Evolutionary conservation across 2,888 invertebrate genomes (phyloP), one percentile per base, ranked within the genome.

Genomic region (Rhingia rostrata): DNA sequence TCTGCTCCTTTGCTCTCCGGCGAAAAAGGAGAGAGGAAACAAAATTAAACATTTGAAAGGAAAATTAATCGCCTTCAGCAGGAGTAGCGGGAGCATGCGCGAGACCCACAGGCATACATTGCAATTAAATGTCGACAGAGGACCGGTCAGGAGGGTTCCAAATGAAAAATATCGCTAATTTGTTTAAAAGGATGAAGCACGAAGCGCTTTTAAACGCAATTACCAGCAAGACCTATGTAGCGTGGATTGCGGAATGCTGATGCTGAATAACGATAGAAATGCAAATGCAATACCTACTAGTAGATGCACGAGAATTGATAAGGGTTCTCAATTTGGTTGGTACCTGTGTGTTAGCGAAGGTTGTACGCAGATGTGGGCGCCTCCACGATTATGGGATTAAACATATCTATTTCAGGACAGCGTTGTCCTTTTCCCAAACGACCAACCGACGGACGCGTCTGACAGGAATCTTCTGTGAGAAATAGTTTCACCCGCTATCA

Each of bases 351-450:
- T 6, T 9, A 9, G 9, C n/a, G 12, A 33, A 30, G n/a, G 49
- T 56, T 49, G 12, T 41, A 10, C 47, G 51, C 82, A 83, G 83
- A 83, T 79, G 83, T 56, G 63, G 83, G 51, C 61, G 58, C 83
- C 51, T 53, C 32, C 58, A 53, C 49, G 64, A 80, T 80, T 80
- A 80, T 80, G 30, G 61, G 84, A 84, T 84, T 84, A 84, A 84
- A 60, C 6, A 12, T 80, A 84, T 84, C 84, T 54, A 61, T 80
- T 79, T 80, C 84, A 80, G 35, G 10, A 14, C 49, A 5, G 49
- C 39, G 14, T 35, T 75, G 60, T 53, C n/a, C 45, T 37, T 39
- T 49, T 37, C 33, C 4, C 61, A 66, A 22, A 22, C 22, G n/a
- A n/a, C n/a, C n/a, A n/a, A n/a, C n/a, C n/a, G n/a, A n/a, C n/a